Conservation (phyloP, 1,140 invertebrate species). For the Latrodectus geometricus region DNA sequence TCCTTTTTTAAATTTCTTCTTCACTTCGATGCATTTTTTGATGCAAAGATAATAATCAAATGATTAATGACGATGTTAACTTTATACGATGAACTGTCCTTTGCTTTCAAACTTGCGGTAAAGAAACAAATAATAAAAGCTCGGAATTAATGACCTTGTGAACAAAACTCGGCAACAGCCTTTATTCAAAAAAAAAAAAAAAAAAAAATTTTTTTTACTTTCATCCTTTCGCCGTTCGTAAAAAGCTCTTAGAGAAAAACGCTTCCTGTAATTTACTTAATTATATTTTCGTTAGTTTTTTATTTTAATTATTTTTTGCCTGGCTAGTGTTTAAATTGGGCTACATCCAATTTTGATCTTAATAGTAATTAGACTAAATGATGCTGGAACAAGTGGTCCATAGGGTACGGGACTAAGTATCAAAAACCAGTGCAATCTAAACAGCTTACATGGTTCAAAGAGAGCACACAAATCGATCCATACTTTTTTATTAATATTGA, state of each 20-base stretch:
- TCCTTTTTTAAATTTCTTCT: slow-evolving; percentile 28
- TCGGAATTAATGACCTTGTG: slow-evolving; percentile 58
- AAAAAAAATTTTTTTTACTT: neutral
- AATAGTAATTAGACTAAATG: slow-evolving; percentile 62
- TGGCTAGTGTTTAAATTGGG: slow-evolving; percentile 59
- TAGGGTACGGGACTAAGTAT: slow-evolving; percentile 57
- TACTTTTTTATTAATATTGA: slow-evolving; percentile 61
- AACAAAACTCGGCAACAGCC: slow-evolving; percentile 61
- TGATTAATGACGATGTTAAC: slow-evolving; percentile 59
- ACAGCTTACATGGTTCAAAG: slow-evolving; percentile 56
- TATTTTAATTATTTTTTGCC: slow-evolving; percentile 42
- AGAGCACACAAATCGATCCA: slow-evolving; percentile 45
- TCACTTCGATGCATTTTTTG: slow-evolving; percentile 59
- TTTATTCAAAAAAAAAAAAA: slow-evolving; percentile 60
- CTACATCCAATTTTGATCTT: slow-evolving; percentile 62
- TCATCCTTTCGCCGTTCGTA: slow-evolving; percentile 38
- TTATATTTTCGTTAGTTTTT: slow-evolving; percentile 59
- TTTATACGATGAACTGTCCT: slow-evolving; percentile 61
- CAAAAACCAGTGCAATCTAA: slow-evolving; percentile 57
- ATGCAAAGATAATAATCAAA: slow-evolving; percentile 61
- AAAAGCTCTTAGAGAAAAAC: slow-evolving; percentile 61
- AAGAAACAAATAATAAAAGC: slow-evolving; percentile 59
- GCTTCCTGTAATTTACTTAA: slow-evolving; percentile 62
- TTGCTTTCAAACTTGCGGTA: slow-evolving; percentile 59
- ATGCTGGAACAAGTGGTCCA: slow-evolving; percentile 60